These are phyloP conservation scores for Ruditapes philippinarum DNA, from an alignment of 1,140 invertebrate species.

Conservation along the genomic window DNA sequence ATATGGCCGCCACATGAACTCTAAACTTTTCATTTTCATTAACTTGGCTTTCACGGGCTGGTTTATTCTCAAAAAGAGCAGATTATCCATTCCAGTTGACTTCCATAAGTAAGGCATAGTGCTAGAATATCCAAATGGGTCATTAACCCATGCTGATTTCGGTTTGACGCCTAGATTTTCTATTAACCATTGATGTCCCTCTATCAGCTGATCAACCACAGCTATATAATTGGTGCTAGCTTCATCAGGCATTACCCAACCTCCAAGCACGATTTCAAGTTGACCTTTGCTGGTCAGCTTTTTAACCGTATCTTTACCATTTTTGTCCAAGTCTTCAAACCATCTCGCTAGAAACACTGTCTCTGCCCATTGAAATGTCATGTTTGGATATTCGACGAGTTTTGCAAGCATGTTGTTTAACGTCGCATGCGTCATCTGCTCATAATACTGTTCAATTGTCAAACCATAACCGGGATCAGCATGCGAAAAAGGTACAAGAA, in stretches of 20 bases:
- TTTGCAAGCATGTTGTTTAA: conserved; percentile 95
- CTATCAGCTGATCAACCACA: conserved; percentile 91
- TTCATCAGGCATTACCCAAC: conserved; percentile 91
- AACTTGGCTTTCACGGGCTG: conserved; percentile 97
- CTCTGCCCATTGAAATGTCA: conserved; percentile 99
- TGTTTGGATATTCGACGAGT: conserved; percentile 91
- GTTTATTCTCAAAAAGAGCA: conserved; percentile 96
- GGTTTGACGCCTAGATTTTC: conserved; percentile 90
- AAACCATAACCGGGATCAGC: conserved; percentile 94
- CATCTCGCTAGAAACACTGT: conserved; percentile 87
- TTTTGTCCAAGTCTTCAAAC: conserved; percentile 91
- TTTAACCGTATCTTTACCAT: conserved; percentile 93
- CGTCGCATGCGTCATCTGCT: conserved; percentile 94
- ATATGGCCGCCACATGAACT: conserved; percentile 96
- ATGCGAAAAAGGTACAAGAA: conserved; percentile 98
- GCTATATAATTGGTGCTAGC: conserved; percentile 96
- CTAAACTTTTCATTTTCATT: conserved; percentile 92
- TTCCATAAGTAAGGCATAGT: conserved; percentile 95
- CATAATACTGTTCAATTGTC: conserved; percentile 90
- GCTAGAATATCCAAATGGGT: conserved; percentile 96
- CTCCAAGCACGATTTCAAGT: conserved; percentile 97
- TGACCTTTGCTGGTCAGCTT: conserved; percentile 86
- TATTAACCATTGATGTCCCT: conserved; percentile 98
- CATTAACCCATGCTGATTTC: conserved; percentile 96
- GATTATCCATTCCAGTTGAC: conserved; percentile 92